Conservation (phyloP, 2,113 vertebrate species). For the Poeciliopsis occidentalis region DNA sequence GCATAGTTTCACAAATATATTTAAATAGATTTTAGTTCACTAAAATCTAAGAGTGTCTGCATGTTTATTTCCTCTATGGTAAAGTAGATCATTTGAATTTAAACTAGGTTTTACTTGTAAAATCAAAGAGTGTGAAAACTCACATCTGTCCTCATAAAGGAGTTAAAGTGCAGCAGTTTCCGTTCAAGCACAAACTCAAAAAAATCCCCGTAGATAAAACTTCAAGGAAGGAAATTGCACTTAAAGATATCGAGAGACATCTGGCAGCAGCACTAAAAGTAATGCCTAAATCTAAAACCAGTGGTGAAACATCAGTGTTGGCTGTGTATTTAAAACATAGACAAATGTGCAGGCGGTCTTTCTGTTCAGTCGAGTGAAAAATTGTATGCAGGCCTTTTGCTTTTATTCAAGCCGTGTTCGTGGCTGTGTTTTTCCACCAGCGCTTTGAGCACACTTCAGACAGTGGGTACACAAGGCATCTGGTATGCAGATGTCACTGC, state of each 20-base stretch:
- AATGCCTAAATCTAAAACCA: not conserved
- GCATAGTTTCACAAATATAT: not conserved
- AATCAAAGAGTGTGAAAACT: not conserved
- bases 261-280: not conserved
- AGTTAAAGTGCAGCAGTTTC: not conserved
- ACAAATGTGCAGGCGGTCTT: no score
- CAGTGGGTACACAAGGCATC: slow-evolving; percentile 56
- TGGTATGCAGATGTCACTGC: slow-evolving; percentile 70
- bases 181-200: not conserved
- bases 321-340: not conserved
- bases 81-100: not conserved
- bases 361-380: not conserved
- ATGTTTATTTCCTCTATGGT: not conserved
- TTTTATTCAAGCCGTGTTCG: slow-evolving; percentile 5
- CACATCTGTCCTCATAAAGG: not conserved
- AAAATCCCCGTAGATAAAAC: not conserved
- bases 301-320: not conserved
- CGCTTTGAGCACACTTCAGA: slow-evolving; percentile 45
- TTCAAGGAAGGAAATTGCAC: not conserved
- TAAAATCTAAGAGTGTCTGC: not conserved
- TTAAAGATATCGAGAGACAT: not conserved
- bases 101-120: no score
- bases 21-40: not conserved
- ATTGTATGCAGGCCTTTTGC: not conserved
- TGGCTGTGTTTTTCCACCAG: slow-evolving; percentile 31